phyloP scores from a whole-genome alignment of 2,797 vertebrate genomes.

The Poecilia picta region DNA sequence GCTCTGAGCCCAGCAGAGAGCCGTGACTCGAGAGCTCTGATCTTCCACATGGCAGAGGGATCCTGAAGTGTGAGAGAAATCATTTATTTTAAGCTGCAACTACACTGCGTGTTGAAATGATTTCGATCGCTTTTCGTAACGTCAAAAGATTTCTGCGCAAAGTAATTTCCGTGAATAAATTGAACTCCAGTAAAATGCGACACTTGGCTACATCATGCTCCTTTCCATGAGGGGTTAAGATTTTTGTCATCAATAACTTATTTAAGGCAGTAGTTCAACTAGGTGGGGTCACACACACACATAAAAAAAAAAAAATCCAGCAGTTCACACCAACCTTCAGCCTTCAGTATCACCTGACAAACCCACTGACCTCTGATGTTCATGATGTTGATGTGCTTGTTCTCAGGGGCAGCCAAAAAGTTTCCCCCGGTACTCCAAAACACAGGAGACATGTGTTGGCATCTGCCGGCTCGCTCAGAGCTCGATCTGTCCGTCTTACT shows the following conservation, averaged over 20 bases:
- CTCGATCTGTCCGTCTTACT: slow-evolving; percentile 71
- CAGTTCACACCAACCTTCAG: neutral
- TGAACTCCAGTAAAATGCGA: neutral
- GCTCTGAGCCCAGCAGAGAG: slow-evolving; percentile 81
- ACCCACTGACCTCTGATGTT: slow-evolving; percentile 64
- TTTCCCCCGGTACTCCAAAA: slow-evolving; percentile 82
- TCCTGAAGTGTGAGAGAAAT: slow-evolving; percentile 59
- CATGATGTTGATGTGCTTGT: slow-evolving; percentile 85
- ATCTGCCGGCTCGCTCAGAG: slow-evolving; percentile 68
- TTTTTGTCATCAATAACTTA: neutral
- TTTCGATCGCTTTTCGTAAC: neutral
- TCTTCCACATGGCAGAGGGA: slow-evolving; percentile 78
- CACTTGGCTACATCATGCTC: neutral
- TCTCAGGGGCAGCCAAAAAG: slow-evolving; percentile 81
- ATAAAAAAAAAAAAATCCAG: neutral
- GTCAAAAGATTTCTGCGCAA: neutral
- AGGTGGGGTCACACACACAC: too few relatives aligned
- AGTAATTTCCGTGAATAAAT: neutral
- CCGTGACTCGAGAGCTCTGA: slow-evolving; percentile 81
- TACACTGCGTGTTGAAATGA: neutral
- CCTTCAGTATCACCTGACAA: neutral
- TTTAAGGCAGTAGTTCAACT: neutral
- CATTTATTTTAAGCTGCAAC: neutral
- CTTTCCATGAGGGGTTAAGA: neutral
- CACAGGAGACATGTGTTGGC: slow-evolving; percentile 76